Base-by-base conservation (phyloP, 2,797 vertebrate species). In the Echiichthys vipera region DNA sequence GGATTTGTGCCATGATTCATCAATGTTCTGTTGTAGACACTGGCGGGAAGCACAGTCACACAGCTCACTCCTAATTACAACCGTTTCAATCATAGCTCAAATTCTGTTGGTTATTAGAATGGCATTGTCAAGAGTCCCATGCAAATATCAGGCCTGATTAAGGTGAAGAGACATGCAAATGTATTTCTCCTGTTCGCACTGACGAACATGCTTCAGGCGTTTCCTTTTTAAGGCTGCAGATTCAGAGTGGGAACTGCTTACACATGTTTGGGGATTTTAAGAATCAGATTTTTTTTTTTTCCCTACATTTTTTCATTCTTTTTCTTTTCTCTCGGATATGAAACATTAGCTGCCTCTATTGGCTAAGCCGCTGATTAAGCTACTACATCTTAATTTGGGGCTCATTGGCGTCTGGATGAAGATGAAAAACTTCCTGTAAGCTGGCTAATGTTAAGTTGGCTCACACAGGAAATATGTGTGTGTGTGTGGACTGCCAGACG, bases 361-460 rank as follows among this genome's bases (percentile, higher is more conserved):
- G 42, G 42, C 77, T 47, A 62, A 58, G 58, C 56, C n/a, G 5
- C 72, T 74, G 54, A 78, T 90, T 79, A 76, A 65, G 36, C 70
- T 75, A 63, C 65, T 74, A 68, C 54, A 54, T 86, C 81, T 72
- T 85, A 32, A 75, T 84, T 85, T 81, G 63, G 77, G 84, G 76
- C 62, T 85, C 57, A 56, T 13, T 50, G 30, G 45, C 55, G 64
- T 77, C 78, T 78, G 63, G 73, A 86, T 80, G 50, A 83, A 78
- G 64, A 90, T 80, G 68, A 86, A 81, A 64, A 66, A 57, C 74
- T 47, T 86, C 53, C 59, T 71, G 76, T 79, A 65, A 81, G 70
- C 83, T 79, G 72, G 71, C 71, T 72, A 73, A 77, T 74, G 78
- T 80, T 58, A 56, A 75, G 45, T 78, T 11, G 2, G 22, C 69